Base-by-base conservation (phyloP, 2,888 invertebrate genomes). In the Maniola hyperantus region DNA sequence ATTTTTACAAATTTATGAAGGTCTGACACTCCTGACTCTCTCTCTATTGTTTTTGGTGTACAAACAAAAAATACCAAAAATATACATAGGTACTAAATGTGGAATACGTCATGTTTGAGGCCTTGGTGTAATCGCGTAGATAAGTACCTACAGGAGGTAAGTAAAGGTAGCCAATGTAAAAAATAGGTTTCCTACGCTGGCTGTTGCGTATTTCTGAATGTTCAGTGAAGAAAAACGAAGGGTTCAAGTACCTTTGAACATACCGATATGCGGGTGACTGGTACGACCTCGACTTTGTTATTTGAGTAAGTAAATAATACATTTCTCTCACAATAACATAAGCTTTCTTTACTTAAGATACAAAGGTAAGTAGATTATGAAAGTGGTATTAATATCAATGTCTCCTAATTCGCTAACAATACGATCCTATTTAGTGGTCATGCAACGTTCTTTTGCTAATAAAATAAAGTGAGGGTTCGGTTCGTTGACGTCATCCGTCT, bases 391-490 rank as follows among this genome's bases (percentile, higher is more conserved):
- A 46, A 20, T 15, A 34, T 46, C 34, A 59, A 46, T 33, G 46
- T 46, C 33, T 46, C 13, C 46, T 58, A 26, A 46, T 58, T 58
- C 26, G 26, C 59, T 44, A 55, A 55, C 18, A 34, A 36, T 55
- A 55, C 15, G 11, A 36, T 15, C 8, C 15, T 34, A 46, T 46
- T n/a, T 59, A 44, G 46, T 46, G 46, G 59, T 59, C 46, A 46
- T 46, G 46, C 59, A n/a, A 58, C 46, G 15, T 57, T 68, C 57
- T 62, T 39, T 36, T 50, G 67, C 78, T 75, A 79, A 84, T 87
- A 85, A 84, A 84, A 83, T 81, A 75, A 81, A 84, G 84, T 73
- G 80, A 83, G 80, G 78, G 76, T 75, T 73, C 73, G 72, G 73
- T 73, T 70, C 70, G 66, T 63, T 84, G 82, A 84, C 82, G 80